Evolutionary conservation across 1,140 invertebrate genomes (phyloP).

Genomic region (Drosophila sturtevanti): DNA sequence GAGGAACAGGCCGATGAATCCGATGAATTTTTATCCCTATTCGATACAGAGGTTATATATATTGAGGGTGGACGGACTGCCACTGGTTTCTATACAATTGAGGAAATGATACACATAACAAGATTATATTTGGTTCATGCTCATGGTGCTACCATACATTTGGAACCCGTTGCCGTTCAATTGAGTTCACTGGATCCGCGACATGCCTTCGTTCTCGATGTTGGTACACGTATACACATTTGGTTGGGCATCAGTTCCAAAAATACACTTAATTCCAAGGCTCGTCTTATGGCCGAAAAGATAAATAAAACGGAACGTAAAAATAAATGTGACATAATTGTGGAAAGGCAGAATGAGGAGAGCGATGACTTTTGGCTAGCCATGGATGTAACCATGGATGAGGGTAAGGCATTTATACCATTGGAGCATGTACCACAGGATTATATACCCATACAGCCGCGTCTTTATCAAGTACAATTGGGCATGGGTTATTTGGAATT

Average conservation of each 20-base stretch:
- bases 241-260: slow-evolving; percentile 97
- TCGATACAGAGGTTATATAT: slow-evolving; percentile 96
- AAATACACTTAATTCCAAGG: slow-evolving; percentile 97
- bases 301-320: slow-evolving; percentile 99
- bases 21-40: slow-evolving; percentile 96
- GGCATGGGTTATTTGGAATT: slow-evolving; percentile 99
- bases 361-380: slow-evolving; percentile 92
- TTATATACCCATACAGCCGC: slow-evolving; percentile 89
- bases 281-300: slow-evolving; percentile 97
- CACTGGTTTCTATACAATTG: slow-evolving; percentile 98
- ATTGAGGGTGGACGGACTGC: slow-evolving; percentile 98
- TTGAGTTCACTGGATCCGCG: slow-evolving; percentile 92
- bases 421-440: slow-evolving; percentile 91
- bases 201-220: slow-evolving; percentile 96
- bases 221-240: slow-evolving; percentile 93
- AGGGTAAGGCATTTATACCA: slow-evolving; percentile 56
- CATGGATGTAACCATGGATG: slow-evolving; percentile 85
- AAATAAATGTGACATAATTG: slow-evolving; percentile 95
- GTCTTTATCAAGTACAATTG: slow-evolving; percentile 96
- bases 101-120: slow-evolving; percentile 93
- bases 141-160: slow-evolving; percentile 93
- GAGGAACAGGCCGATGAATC: slow-evolving; percentile 98
- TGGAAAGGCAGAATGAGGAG: slow-evolving; percentile 92
- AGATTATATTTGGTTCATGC: slow-evolving; percentile 95
- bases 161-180: slow-evolving; percentile 93